Percentiles rank a stretch among this genome's conserved stretches.
Conservation (phyloP, 2,113 vertebrate species). For the Oxyura jamaicensis region DNA sequence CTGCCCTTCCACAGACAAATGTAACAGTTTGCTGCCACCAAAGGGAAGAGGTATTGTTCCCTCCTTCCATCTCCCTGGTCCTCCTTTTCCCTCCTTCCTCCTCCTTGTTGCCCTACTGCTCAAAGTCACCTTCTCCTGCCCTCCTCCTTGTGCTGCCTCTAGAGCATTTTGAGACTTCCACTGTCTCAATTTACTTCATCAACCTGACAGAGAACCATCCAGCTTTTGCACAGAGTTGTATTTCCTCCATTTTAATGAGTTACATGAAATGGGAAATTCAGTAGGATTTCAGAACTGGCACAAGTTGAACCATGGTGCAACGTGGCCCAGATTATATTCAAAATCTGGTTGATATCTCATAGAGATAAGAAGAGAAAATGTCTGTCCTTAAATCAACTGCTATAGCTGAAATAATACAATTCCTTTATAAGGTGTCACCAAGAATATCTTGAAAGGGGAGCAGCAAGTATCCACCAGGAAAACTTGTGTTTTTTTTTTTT, state of each 20-base stretch:
- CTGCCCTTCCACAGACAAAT: not conserved
- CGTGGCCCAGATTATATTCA: not conserved
- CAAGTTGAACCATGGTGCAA: not conserved
- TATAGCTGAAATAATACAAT: not conserved
- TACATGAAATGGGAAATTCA: not conserved
- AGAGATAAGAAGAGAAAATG: not conserved
- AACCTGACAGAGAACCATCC: not conserved
- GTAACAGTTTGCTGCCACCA: not conserved
- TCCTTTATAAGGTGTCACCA: not conserved
- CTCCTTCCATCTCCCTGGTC: not conserved
- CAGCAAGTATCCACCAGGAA: not conserved
- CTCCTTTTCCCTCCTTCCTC: not conserved
- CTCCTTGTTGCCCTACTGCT: not conserved
- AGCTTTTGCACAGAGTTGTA: not conserved
- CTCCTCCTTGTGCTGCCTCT: not conserved
- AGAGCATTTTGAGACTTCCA: not conserved
- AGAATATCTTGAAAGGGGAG: not conserved
- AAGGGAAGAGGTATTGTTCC: not conserved
- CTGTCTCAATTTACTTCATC: not conserved
- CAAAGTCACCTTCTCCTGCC: not conserved
- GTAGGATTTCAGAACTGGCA: not conserved
- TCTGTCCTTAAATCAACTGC: not conserved
- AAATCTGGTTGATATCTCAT: not conserved
- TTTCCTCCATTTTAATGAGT: not conserved
- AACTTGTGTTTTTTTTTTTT: not conserved